Percentiles rank a stretch among this genome's conserved stretches.
Evolutionary conservation across 1,140 invertebrate genomes (phyloP).

Genomic region (Drosophila grimshawi): DNA sequence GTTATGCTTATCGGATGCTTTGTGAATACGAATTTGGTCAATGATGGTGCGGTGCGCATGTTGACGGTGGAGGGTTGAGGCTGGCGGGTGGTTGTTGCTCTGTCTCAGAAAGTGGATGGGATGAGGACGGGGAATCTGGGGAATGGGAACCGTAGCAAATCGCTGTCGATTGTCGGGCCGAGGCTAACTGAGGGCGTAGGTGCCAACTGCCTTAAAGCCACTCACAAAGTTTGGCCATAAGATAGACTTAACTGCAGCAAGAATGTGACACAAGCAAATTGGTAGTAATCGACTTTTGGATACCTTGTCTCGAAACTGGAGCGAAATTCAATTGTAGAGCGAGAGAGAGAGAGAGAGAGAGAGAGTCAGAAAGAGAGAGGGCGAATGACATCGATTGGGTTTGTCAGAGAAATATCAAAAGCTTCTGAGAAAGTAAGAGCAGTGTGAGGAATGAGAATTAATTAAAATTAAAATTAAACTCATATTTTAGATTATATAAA

Average conservation of each 20-base stretch:
- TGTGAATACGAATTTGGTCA: slow-evolving; percentile 75
- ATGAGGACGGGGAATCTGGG: not conserved
- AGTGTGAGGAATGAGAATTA: too few relatives aligned
- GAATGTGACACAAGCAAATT: not conserved
- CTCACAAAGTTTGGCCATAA: slow-evolving; percentile 61
- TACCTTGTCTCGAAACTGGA: not conserved
- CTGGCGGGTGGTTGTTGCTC: too few relatives aligned
- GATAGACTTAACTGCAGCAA: slow-evolving; percentile 22
- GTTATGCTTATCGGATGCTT: slow-evolving; percentile 81
- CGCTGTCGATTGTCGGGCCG: slow-evolving; percentile 70
- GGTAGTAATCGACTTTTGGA: not conserved
- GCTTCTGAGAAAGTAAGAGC: too few relatives aligned
- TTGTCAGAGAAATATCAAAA: too few relatives aligned
- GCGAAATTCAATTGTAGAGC: not conserved
- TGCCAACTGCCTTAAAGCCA: slow-evolving; percentile 70
- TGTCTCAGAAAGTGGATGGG: too few relatives aligned
- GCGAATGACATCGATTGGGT: not conserved
- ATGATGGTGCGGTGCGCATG: slow-evolving; percentile 19
- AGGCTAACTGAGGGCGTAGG: slow-evolving; percentile 63
- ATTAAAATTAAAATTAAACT: too few relatives aligned
- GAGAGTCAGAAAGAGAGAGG: not conserved
- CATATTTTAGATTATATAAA: too few relatives aligned
- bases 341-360: slow-evolving; percentile 24
- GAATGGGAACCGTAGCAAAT: slow-evolving; percentile 58
- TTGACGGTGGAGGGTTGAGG: not conserved